Base-by-base conservation (phyloP, 1,140 invertebrate species). In the Leptinotarsa lineolata region DNA sequence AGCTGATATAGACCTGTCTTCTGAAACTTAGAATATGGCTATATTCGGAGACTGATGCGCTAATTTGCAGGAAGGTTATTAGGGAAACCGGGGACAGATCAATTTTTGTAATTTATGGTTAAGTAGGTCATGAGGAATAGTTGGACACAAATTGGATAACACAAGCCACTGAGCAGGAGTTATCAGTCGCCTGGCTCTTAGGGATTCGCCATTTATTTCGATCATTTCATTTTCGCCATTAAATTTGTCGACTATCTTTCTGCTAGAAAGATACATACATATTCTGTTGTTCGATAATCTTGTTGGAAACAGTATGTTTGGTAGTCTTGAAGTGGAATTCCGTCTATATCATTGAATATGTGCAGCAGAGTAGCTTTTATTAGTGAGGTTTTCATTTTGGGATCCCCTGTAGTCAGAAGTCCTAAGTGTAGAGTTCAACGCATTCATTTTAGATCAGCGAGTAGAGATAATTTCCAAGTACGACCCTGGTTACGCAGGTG, bases 181-280 rank as follows among this genome's bases (percentile, higher is more conserved):
- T 46, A 54, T 4, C 39, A 69, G 68, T 69, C 39, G 24, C 13
- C 68, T 16, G 20, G 5, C 44, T 69, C 22, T 5, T 16, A 69
- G 30, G 6, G 22, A 16, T 16, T 45, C n/a, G 22, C 39, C 18
- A 15, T 54, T 20, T 16, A 69, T 24, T 24, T 30, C 39, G n/a
- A 69, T 69, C 4, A 18, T 21, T 69, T 20, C 20, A 16, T 16
- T 20, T 5, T 69, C 22, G n/a, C 12, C 21, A 4, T 13, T 46
- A 24, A 69, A 58, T 18, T 20, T 21, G 39, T 69, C 68, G 15
- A 69, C 20, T 13, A 58, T 48, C 39, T 21, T 16, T 16, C 16
- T 69, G 20, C 39, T 69, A 4, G 44, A 21, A 48, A 69, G 68
- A 69, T 69, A 69, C 18, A 60, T 54, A 20, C 68, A 69, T n/a